Evolutionary conservation across 2,113 vertebrate genomes (phyloP), one percentile per base, ranked within the genome.

Genomic region (Baryphthengus martii): DNA sequence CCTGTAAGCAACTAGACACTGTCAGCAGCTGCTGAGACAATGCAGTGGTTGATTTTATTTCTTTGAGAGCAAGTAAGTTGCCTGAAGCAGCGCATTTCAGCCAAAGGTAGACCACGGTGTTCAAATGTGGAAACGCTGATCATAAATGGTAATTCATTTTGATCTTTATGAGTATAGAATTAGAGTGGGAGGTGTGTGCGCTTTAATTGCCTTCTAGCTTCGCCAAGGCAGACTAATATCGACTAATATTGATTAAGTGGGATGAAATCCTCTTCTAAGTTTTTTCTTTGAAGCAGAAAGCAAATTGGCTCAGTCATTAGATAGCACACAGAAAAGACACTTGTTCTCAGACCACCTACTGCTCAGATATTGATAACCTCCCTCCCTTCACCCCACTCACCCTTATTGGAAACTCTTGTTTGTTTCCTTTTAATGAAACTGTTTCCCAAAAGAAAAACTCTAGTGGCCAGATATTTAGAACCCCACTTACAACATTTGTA

Each of bases 231-330:
- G 67, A 74, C 31, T 79, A 56, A 67, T 53, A 89, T n/a, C 89
- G 62, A 92, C 49, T 88, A 84, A 87, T 91, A 93, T 80, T 76
- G 63, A 91, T 90, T 75, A 87, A 90, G 47, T 72, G 29, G 62
- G 67, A 71, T 67, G 35, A 94, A 89, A 92, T 40, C 8, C 5
- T 90, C 44, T 86, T 94, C 58, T 59, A 78, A 13, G n/a, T 56
- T 79, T 91, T 96, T 84, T 82, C 8, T 58, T 40, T 6, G 23
- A 75, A 93, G 28, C 44, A 66, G 59, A 56, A 90, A 88, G 23
- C 9, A 50, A 89, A 75, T 93, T 81, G 40, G 37, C 81, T 94
- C 50, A 29, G 95, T 71, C 59, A 45, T 50, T 91, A 85, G 28
- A 28, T 35, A 83, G 65, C 23, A 77, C 35, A 85, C 15, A 79